Evolutionary conservation across 2,888 invertebrate genomes (phyloP), one percentile per base, ranked within the genome.

Genomic region (Metopia argyrocephala): DNA sequence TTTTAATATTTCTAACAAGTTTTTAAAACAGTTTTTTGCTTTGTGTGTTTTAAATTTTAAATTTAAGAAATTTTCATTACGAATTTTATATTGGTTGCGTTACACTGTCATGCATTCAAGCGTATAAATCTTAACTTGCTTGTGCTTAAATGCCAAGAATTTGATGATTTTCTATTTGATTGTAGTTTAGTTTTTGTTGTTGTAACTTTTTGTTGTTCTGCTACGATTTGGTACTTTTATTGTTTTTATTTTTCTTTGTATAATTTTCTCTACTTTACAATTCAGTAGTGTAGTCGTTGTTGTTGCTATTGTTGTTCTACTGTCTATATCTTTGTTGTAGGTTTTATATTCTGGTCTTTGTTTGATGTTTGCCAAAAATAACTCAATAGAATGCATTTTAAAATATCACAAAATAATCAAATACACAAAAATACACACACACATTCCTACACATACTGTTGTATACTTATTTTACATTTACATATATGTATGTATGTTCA

Each of bases 321-420:
- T 18, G n/a, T 20, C 31, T 20, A 48, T 50, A n/a, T 25, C 18
- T 48, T 56, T 69, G 56, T 31, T 56, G 50, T 54, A 64, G 46
- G 56, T 50, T 59, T 18, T 54, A 38, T 70, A 27, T 46, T 71
- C 52, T 15, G 66, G 71, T 25, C 59, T 65, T 78, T 73, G 78
- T 78, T 78, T 79, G 79, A 79, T 75, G 65, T 79, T 79, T 75
- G 79, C 79, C 79, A 79, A 79, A 79, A 75, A 79, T 79, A 80
- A 80, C 71, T 80, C n/a, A 59, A n/a, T 69, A 74, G 78, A 81
- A 74, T 81, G 78, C 78, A 81, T 81, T 78, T n/a, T 78, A 70
- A 78, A 38, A 81, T 74, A 81, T 79, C 69, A 64, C 4, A 12
- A 38, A 65, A 70, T 69, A 79, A 12, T 28, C 31, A 18, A 5